Evolutionary conservation across 2,797 vertebrate species (phyloP).

Genomic region (Harpagifer antarcticus): DNA sequence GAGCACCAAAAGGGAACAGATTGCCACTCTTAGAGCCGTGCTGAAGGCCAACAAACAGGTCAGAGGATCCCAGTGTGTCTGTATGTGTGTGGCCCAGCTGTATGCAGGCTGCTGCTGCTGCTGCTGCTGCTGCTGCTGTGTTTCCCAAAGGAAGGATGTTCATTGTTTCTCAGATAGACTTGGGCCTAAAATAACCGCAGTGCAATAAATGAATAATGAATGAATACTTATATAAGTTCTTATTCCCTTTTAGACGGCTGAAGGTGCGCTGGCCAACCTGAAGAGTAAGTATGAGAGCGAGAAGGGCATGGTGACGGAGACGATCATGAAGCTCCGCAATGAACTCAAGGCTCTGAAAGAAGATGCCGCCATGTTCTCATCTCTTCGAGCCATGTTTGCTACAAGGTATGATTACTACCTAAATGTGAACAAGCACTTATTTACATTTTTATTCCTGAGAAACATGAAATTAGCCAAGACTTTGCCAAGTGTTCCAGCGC

Average conservation of each 20-base stretch:
- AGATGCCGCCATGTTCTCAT: slow-evolving; percentile 97
- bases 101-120: neutral
- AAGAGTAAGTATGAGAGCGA: slow-evolving; percentile 98
- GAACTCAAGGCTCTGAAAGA: slow-evolving; percentile 98
- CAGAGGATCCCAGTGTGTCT: slow-evolving; percentile 21
- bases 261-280: slow-evolving; percentile 95
- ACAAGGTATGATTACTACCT: slow-evolving; percentile 87
- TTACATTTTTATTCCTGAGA: neutral
- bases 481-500: neutral
- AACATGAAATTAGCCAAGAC: neutral
- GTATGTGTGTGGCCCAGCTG: neutral
- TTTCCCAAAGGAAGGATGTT: slow-evolving; percentile 47
- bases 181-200: slow-evolving; percentile 11
- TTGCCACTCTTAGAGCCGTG: slow-evolving; percentile 95
- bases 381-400: slow-evolving; percentile 97
- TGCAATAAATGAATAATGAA: slow-evolving; percentile 14
- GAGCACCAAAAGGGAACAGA: slow-evolving; percentile 98
- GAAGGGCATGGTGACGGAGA: slow-evolving; percentile 96
- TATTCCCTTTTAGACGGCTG: slow-evolving; percentile 88
- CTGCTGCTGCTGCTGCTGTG: slow-evolving; percentile 36
- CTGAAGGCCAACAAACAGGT: slow-evolving; percentile 99
- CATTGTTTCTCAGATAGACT: slow-evolving; percentile 36
- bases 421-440: neutral
- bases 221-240: slow-evolving; percentile 6
- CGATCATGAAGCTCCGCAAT: slow-evolving; percentile 96